Percentiles rank a stretch among this genome's conserved stretches.
Evolutionary conservation across 2,888 invertebrate species (phyloP).

Genomic region (Hirtodrosophila trivittata): DNA sequence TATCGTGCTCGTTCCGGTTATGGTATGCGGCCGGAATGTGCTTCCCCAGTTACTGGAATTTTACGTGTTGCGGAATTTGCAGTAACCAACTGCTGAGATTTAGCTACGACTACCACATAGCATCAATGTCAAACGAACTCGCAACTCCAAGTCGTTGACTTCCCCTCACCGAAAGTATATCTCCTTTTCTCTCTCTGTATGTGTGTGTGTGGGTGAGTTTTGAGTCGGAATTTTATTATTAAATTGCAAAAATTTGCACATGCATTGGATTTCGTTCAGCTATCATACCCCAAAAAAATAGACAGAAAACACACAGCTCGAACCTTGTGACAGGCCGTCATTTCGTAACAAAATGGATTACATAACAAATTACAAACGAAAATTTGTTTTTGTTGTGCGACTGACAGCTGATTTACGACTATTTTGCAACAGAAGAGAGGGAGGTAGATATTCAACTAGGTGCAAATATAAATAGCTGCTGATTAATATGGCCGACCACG

Average conservation of each 20-base stretch:
- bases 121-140: conserved; percentile 41
- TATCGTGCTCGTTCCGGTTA: conserved; percentile 18
- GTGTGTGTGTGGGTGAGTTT: conserved; percentile 5
- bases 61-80: conserved; percentile 69
- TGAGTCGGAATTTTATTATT: conserved; percentile 68
- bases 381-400: conserved; percentile 37
- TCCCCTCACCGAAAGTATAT: conserved; percentile 1
- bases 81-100: conserved; percentile 61
- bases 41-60: conserved; percentile 51
- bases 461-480: conserved; percentile 45
- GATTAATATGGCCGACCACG: conserved; percentile 56
- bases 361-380: conserved; percentile 47
- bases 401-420: conserved; percentile 36
- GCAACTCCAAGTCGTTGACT: conserved; percentile 35
- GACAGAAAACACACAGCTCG: neutral
- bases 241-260: conserved; percentile 61
- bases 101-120: conserved; percentile 26
- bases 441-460: neutral
- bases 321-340: conserved; percentile 34
- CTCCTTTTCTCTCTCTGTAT: neutral
- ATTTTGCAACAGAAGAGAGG: neutral
- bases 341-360: conserved; percentile 37
- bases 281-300: neutral
- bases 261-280: conserved; percentile 35
- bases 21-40: conserved; percentile 56